Base-by-base conservation (phyloP, 92 coral and sea anemone genomes). In the Umimayanthus chanpuru region DNA sequence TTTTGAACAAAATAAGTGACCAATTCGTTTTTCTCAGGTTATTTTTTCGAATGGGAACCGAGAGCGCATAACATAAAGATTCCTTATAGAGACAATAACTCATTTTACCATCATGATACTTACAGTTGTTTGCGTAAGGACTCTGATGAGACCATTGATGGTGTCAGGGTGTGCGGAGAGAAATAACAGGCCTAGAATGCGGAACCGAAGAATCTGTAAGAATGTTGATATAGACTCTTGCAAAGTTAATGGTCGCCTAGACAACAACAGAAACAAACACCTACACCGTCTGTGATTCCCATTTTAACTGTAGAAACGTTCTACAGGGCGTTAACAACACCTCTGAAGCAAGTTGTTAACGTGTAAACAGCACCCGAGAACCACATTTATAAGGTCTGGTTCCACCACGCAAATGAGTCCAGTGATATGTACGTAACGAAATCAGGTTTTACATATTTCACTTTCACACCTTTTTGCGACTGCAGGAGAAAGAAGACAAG, bases 41-140 rank as follows among this genome's bases (percentile, higher is more conserved):
- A n/a, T n/a, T n/a, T n/a, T 32, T 2, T 2, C 36, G 2, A 32
- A 32, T 0, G 2, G 36, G 36, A 32, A 32, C 36, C 36, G 0
- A 32, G 20, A 23, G 65, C 7, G 32, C 53, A 47, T 40, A 70
- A 61, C 5, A 61, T 10, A 30, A 30, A 10, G 25, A 61, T 20
- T 1, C 68, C 9, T 61, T 61, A 2, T 20, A 23, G 0, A 4
- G 68, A 61, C 21, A 8, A 61, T 61, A 0, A 61, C 8, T 21
- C 15, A 21, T 30, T 8, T 3, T 32, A 32, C 36, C 36, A 32
- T 7, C n/a, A 61, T 38, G 29, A 75, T 80, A 91, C 98, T 95
- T 94, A 97, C 99, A 29, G 99, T 95, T 61, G 98, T 90, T 78
- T 97, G 99, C 15, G 99, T 93, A 75, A 97, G 93, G 80, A 97